Evolutionary conservation across 2,888 invertebrate species (phyloP).

Genomic region (Lasioglossum vierecki): DNA sequence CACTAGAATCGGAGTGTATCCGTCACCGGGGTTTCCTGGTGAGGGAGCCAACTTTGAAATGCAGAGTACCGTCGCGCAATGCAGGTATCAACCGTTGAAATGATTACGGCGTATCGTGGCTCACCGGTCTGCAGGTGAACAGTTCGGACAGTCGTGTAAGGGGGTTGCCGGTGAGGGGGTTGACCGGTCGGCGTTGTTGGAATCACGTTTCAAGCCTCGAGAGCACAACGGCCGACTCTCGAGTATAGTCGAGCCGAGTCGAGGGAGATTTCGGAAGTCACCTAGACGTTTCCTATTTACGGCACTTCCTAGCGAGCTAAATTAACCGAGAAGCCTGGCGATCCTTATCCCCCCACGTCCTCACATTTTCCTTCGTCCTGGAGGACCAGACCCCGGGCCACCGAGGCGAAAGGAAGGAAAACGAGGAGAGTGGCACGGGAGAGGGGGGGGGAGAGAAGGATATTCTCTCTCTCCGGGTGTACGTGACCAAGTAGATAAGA

Average conservation of each 20-base stretch:
- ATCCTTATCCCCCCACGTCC: constrained; percentile 75
- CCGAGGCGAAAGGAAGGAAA: constrained; percentile 16
- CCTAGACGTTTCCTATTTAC: constrained; percentile 80
- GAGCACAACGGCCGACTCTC: background rate
- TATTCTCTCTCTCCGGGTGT: constrained; percentile 62
- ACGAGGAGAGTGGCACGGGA: constrained; percentile 3
- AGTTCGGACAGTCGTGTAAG: constrained; percentile 2
- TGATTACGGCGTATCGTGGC: constrained; percentile 59
- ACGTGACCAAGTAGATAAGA: constrained; percentile 82
- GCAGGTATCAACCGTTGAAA: constrained; percentile 55
- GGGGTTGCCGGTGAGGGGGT: background rate
- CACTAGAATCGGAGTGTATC: background rate
- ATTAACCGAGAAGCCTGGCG: constrained; percentile 79
- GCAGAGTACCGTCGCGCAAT: constrained; percentile 60
- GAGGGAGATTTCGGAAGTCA: constrained; percentile 57
- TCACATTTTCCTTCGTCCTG: constrained; percentile 71
- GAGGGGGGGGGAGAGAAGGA: constrained; percentile 34
- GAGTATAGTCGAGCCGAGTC: constrained; percentile 15
- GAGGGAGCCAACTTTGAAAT: background rate
- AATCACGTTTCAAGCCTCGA: constrained; percentile 6
- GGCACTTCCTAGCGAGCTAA: constrained; percentile 78
- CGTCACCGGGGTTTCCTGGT: background rate
- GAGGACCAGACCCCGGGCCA: constrained; percentile 40
- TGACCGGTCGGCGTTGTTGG: background rate
- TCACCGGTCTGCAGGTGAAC: constrained; percentile 40